A percentile compares a stretch with the other conserved stretches of the same genome.
Conservation (phyloP, 2,113 vertebrate species). For the Chinchilla lanigera region DNA sequence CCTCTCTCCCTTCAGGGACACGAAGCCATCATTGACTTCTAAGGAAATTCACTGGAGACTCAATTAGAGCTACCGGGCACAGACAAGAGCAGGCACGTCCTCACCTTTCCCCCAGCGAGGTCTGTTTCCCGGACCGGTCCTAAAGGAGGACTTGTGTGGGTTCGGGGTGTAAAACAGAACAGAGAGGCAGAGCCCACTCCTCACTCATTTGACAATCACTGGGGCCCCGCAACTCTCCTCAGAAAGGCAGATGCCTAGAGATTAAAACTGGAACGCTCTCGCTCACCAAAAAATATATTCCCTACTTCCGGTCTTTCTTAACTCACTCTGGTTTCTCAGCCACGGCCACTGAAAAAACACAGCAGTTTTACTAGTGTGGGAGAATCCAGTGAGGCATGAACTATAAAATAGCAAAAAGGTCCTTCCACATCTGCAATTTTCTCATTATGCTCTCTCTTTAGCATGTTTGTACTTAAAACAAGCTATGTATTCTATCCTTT, state of each 20-base stretch:
- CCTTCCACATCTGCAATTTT: background rate
- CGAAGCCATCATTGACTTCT: constrained; percentile 10
- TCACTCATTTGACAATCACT: background rate
- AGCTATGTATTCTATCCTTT: background rate
- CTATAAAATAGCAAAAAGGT: background rate
- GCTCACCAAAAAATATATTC: background rate
- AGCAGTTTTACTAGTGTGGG: background rate
- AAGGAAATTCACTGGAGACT: constrained; percentile 77
- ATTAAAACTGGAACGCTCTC: background rate
- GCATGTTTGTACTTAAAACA: background rate
- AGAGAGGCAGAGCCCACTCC: background rate
- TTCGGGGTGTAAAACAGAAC: background rate
- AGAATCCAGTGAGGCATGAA: background rate
- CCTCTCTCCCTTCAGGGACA: constrained; percentile 61
- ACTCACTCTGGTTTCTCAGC: background rate
- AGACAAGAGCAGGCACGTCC: background rate
- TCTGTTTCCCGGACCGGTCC: background rate
- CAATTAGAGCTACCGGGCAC: constrained; percentile 68
- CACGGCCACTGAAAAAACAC: background rate
- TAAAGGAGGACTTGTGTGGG: background rate
- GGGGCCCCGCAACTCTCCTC: background rate
- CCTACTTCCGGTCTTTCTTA: background rate
- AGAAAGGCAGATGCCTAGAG: background rate
- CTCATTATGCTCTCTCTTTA: background rate
- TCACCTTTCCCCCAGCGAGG: constrained; percentile 1